A percentile compares a stretch with the other conserved stretches of the same genome.
Evolutionary conservation across 2,797 vertebrate species (phyloP).

Genomic region (Sebastes steindachneri): DNA sequence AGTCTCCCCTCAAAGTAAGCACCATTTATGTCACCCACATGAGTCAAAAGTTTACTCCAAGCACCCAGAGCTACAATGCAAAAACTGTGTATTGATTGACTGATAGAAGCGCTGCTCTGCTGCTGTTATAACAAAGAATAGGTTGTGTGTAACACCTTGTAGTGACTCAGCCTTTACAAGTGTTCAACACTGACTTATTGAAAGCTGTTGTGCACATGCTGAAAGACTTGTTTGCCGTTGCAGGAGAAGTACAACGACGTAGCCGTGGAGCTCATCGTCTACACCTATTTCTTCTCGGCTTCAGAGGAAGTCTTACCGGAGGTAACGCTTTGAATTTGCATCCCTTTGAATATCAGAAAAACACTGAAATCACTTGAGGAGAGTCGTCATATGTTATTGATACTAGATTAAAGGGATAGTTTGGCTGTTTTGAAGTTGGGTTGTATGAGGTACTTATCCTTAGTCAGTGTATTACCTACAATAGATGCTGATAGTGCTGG

Average conservation of each 20-base stretch:
- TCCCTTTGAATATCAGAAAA: not conserved
- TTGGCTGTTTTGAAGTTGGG: too few species aligned
- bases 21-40: not conserved
- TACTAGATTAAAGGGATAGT: not conserved
- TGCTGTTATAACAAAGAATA: not conserved
- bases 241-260: constrained; percentile 97
- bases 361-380: not conserved
- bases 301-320: constrained; percentile 92
- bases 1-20: constrained; percentile 94
- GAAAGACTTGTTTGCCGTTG: constrained; percentile 29
- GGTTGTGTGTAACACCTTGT: not conserved
- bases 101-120: not conserved
- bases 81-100: constrained; percentile 25
- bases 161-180: not conserved
- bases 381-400: not conserved
- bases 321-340: constrained; percentile 79
- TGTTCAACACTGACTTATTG: not conserved
- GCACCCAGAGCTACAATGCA: not conserved
- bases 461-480: too few species aligned
- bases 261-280: constrained; percentile 96
- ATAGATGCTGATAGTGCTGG: too few species aligned
- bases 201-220: not conserved
- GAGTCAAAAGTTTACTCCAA: not conserved
- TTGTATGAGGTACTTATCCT: too few species aligned
- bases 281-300: constrained; percentile 97